Evolutionary conservation across 2,888 invertebrate species (phyloP), one percentile per base, ranked within the genome.

Genomic region (Cheilosia soror): DNA sequence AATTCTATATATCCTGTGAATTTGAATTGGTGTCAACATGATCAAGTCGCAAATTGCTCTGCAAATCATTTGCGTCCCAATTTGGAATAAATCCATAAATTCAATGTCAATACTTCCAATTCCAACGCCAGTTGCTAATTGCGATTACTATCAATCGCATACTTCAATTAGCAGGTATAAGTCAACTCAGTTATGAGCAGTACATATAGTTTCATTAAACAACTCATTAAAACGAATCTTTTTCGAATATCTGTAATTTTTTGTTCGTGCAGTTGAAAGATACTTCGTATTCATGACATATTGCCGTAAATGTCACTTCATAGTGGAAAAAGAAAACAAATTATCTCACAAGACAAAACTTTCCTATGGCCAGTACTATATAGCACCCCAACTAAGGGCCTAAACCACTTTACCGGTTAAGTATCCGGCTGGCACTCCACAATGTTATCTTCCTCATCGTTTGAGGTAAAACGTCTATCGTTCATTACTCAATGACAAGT

Each of bases 401-500:
- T 75, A 15, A 69, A 58, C 83, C 68, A 83, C 83, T 78, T 68
- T 29, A 58, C 57, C 80, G 80, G 75, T 80, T 80, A 76, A 84
- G 80, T 62, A 47, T 71, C 49, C 76, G 20, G 55, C 31, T 76
- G 75, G n/a, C 68, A 84, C 57, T 69, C 51, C 37, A 55, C 69
- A 63, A 63, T 13, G 29, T 63, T 75, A 79, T 79, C 75, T 84
- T 69, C 69, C 58, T 53, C 65, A 79, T 84, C 84, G 65, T 20
- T 79, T 5, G 13, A 15, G 37, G 15, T n/a, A 81, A 73, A 75
- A 37, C 53, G 47, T 75, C 75, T 84, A 79, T 79, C 75, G 73
- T 69, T 79, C 75, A 71, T 80, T 80, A 84, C 75, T 84, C 84
- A 84, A 84, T 84, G 84, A 76, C 84, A 84, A 84, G 84, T 84